Evolutionary conservation across 2,888 invertebrate genomes (phyloP), one percentile per base, ranked within the genome.

Genomic region (Lithophane leautieri): DNA sequence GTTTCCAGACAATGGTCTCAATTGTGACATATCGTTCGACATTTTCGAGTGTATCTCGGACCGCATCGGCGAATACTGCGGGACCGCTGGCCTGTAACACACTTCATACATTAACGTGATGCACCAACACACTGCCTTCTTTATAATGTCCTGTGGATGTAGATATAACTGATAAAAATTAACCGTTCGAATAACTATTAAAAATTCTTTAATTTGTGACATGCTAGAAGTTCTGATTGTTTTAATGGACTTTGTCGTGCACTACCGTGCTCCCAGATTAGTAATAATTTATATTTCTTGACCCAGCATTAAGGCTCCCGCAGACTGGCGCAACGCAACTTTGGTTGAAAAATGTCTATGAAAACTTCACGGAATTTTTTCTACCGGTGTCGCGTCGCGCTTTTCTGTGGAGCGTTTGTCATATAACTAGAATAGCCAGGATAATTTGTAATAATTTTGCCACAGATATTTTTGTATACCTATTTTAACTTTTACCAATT

Each of bases 1-100:
- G 2, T 79, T 97, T 97, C 62, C 96, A 97, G 97, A 97, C 90
- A 97, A 97, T 85, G 98, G 97, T 19, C 97, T 97, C 89, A 97
- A 97, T 89, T 98, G 98, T 89, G 98, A 98, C 90, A 94, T 98
- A 63, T 98, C 98, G 1, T 98, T 98, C 92, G 98, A 98, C 93
- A 97, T 98, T 73, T 98, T 98, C 92, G 98, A 98, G 91, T 98
- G 98, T 91, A 97, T 98, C 85, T 98, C 98, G 9, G 98, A 98
- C 92, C 97, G 97, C 90, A 98, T 98, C 88, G 98, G 97, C 61
- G 97, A 97, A 85, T 98, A 98, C 92, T 98, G 98, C 89, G 97
- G 98, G 34, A 97, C 92, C 84, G 85, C 94, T 2, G 97, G 96
- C 25, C 93, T 97, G 61, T 96, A 88, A 92, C 56, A 58, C 16